These are phyloP conservation scores for Octomys mimax DNA, from an alignment of 2,797 vertebrate species.

Conservation along the genomic window DNA sequence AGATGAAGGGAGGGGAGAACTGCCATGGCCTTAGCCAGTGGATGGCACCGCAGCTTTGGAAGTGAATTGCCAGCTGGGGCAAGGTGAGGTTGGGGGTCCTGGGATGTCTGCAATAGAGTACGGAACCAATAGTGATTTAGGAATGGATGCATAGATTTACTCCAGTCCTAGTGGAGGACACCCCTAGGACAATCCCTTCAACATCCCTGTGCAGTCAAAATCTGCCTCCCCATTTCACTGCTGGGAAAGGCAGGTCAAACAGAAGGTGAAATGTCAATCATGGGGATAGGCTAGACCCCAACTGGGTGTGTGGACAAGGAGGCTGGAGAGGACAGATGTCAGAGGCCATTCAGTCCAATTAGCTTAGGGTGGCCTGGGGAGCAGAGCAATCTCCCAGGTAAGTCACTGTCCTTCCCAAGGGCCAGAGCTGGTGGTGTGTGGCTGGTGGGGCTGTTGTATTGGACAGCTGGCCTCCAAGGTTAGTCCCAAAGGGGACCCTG, in stretches of 20 bases:
- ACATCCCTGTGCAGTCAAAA: not conserved
- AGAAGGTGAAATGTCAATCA: not conserved
- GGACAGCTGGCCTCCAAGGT: not conserved
- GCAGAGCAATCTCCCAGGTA: not conserved
- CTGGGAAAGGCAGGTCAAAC: not conserved
- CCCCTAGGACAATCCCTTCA: not conserved
- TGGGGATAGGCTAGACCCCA: not conserved
- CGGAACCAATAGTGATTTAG: not conserved
- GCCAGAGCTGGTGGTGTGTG: not conserved
- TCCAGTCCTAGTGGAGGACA: not conserved
- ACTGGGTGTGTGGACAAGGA: not conserved
- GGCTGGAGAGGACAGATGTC: not conserved
- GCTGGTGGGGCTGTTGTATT: not conserved
- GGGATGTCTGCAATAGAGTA: not conserved
- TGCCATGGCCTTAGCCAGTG: not conserved
- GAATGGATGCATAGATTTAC: not conserved
- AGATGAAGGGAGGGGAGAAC: not conserved
- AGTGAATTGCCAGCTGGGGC: not conserved
- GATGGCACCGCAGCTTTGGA: not conserved
- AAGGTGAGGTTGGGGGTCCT: not conserved
- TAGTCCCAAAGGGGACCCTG: not conserved
- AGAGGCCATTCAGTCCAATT: not conserved
- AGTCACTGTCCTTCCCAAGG: not conserved
- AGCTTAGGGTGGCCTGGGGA: not conserved
- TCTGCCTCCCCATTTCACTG: not conserved